phyloP scores from a whole-genome alignment of 2,797 vertebrate genomes.

The Numenius phaeopus region DNA sequence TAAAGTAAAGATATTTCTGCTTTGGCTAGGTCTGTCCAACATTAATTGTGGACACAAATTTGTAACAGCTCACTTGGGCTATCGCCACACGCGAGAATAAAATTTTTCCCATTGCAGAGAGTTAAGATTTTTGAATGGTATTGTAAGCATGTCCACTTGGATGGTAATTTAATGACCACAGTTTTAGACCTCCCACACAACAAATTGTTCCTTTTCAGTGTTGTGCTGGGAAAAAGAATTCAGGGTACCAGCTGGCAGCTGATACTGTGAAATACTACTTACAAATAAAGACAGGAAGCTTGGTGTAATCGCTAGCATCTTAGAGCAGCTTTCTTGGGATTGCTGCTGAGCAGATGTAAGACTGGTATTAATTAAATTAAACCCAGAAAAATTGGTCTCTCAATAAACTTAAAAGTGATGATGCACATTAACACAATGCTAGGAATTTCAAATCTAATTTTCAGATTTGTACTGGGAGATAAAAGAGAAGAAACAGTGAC shows the following conservation, averaged over 20 bases:
- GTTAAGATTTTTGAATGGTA: conserved; percentile 56
- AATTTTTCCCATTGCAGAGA: neutral
- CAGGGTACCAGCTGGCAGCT: conserved; percentile 60
- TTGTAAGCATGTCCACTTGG: conserved; percentile 59
- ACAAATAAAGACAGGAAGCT: conserved; percentile 57
- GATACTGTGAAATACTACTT: conserved; percentile 31
- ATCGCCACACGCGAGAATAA: neutral
- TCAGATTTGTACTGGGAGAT: neutral
- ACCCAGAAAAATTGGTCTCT: conserved; percentile 37
- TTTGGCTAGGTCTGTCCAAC: neutral
- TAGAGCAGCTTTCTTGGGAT: conserved; percentile 56
- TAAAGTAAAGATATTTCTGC: conserved; percentile 41
- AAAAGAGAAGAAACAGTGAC: neutral
- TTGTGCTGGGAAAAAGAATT: conserved; percentile 37
- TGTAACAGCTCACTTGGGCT: neutral
- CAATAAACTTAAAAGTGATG: conserved; percentile 37
- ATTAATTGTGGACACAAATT: neutral
- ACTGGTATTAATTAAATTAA: conserved; percentile 75
- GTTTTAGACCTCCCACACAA: conserved; percentile 65
- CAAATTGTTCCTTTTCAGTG: conserved; percentile 68
- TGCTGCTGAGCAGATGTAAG: conserved; percentile 68
- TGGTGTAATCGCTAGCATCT: conserved; percentile 36
- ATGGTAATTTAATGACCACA: conserved; percentile 66
- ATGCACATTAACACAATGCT: conserved; percentile 24
- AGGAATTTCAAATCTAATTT: conserved; percentile 44